phyloP scores from a whole-genome alignment of 1,140 invertebrate species.

The Popillia japonica region DNA sequence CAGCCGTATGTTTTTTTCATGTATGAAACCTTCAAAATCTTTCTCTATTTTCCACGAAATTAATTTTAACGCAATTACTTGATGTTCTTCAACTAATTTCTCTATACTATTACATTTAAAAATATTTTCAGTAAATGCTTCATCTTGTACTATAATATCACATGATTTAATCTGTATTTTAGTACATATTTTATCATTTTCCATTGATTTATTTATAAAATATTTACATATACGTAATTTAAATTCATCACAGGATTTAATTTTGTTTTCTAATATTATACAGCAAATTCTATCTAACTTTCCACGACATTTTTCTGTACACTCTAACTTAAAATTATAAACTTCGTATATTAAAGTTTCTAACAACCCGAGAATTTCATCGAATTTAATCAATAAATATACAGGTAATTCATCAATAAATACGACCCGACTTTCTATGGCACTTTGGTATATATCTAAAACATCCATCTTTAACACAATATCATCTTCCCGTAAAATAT shows the following conservation, averaged over 20 bases:
- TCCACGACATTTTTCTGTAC: not conserved
- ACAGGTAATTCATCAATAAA: constrained; percentile 43
- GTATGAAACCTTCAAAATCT: not conserved
- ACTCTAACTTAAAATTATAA: constrained; percentile 44
- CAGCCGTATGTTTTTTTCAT: not conserved
- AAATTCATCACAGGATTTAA: constrained; percentile 23
- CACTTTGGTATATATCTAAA: constrained; percentile 50
- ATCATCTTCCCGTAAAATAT: constrained; percentile 45
- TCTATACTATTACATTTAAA: not conserved
- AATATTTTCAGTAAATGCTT: not conserved
- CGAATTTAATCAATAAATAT: constrained; percentile 43
- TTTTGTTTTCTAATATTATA: constrained; percentile 10
- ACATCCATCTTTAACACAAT: constrained; percentile 49
- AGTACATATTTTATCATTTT: not conserved
- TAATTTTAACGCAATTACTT: not conserved
- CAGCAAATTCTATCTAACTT: not conserved
- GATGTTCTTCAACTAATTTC: not conserved
- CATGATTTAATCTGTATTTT: constrained; percentile 37
- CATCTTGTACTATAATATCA: constrained; percentile 38
- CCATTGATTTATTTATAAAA: constrained; percentile 38
- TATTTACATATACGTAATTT: constrained; percentile 35
- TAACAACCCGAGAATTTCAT: constrained; percentile 47
- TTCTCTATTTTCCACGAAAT: not conserved
- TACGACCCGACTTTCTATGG: constrained; percentile 41
- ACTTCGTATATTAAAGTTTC: constrained; percentile 52